A percentile compares a stretch with the other conserved stretches of the same genome.
phyloP scores from a whole-genome alignment of 2,113 vertebrate species.

The Zosterops borbonicus region DNA sequence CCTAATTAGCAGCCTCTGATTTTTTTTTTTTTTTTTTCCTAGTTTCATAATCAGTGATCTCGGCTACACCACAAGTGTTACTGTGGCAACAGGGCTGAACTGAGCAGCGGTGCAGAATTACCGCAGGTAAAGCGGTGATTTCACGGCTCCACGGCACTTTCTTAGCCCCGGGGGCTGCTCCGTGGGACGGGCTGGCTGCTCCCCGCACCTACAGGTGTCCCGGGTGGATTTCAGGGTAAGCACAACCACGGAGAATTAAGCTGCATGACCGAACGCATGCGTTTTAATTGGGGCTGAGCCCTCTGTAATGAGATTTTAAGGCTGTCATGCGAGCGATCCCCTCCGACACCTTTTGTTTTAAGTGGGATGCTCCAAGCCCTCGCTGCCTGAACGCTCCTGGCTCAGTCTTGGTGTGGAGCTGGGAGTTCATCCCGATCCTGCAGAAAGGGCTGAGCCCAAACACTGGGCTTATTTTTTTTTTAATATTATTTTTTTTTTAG shows the following conservation, averaged over 20 bases:
- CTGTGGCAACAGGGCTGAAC: slow-evolving; percentile 65
- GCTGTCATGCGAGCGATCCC: not conserved
- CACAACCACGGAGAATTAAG: not conserved
- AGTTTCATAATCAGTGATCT: slow-evolving; percentile 62
- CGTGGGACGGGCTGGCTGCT: slow-evolving; percentile 27
- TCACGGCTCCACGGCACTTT: not conserved
- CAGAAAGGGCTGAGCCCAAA: not conserved
- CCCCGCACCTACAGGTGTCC: not conserved
- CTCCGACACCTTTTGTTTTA: slow-evolving; percentile 35
- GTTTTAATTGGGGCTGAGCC: not conserved
- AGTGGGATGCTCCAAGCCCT: not conserved
- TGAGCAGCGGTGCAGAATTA: not conserved
- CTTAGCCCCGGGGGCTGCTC: slow-evolving; percentile 7
- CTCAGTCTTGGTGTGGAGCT: not conserved
- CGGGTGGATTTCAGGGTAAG: slow-evolving; percentile 43
- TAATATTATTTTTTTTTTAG: too few relatives aligned
- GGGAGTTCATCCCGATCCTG: not conserved
- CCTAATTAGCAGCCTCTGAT: slow-evolving; percentile 54
- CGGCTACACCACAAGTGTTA: slow-evolving; percentile 57
- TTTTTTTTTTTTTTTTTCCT: slow-evolving; percentile 2
- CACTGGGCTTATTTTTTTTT: not conserved
- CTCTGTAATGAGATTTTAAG: not conserved
- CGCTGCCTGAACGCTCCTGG: rapidly evolving
- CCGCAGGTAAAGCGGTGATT: slow-evolving; percentile 27
- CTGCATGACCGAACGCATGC: slow-evolving; percentile 22